phyloP scores from a whole-genome alignment of 2,888 invertebrate genomes.

The Cheiracanthium punctorium region DNA sequence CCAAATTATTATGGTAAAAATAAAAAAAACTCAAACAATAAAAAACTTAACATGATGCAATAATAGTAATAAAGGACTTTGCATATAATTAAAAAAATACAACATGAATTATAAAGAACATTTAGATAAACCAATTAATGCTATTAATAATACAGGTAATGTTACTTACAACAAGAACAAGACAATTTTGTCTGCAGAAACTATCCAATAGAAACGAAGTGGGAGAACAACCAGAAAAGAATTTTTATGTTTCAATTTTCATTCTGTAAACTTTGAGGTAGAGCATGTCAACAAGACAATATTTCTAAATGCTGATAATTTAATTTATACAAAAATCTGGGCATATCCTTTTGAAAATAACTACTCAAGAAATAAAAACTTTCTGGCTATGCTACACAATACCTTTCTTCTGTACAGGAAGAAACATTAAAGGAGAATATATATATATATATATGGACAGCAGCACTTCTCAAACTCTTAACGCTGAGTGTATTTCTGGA shows the following conservation, averaged over 20 bases:
- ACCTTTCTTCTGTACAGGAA: background rate
- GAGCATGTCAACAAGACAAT: slow-evolving; percentile 38
- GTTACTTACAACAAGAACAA: no score
- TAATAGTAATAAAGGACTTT: no score
- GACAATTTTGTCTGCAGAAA: background rate
- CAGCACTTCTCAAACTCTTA: slow-evolving; percentile 1
- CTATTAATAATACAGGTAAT: no score
- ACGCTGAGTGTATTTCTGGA: background rate
- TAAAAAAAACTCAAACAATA: no score
- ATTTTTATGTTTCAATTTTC: slow-evolving; percentile 5
- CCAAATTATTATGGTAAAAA: no score
- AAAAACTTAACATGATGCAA: no score
- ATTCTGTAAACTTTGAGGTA: slow-evolving; percentile 39
- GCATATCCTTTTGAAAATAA: background rate
- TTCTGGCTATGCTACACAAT: background rate
- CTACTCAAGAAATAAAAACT: background rate
- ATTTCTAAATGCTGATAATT: slow-evolving; percentile 19
- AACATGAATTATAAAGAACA: no score
- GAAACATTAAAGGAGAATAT: background rate
- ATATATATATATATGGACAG: background rate
- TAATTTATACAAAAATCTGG: slow-evolving; percentile 23
- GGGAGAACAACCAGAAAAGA: background rate
- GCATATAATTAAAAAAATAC: no score
- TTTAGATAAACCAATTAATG: no score
- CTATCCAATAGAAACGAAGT: background rate